phyloP scores from a whole-genome alignment of 1,140 invertebrate species.

The Bombus confusus region DNA sequence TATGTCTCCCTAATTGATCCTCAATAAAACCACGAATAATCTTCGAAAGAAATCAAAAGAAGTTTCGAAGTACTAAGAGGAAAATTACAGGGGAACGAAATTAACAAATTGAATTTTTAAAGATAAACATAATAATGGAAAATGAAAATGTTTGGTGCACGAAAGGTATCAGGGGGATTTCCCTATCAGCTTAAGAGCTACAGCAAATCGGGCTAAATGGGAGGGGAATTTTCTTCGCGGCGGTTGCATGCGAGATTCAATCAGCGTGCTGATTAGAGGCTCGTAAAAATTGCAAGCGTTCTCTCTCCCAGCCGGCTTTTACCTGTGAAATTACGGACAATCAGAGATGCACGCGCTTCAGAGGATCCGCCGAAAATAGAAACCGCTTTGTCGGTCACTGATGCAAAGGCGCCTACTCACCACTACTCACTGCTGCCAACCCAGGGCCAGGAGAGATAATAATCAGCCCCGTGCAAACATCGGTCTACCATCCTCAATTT shows the following conservation, averaged over 20 bases:
- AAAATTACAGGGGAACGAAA: neutral
- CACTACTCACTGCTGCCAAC: neutral
- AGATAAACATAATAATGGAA: neutral
- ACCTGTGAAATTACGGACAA: slow-evolving; percentile 10
- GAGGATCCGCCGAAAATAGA: neutral
- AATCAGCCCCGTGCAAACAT: slow-evolving; percentile 25
- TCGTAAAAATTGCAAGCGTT: slow-evolving; percentile 43
- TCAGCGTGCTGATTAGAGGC: slow-evolving; percentile 40
- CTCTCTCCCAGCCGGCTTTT: neutral
- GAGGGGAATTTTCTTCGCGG: slow-evolving; percentile 20
- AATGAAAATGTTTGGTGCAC: neutral
- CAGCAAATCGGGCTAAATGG: slow-evolving; percentile 4
- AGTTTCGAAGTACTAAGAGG: neutral
- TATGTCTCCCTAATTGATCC: neutral
- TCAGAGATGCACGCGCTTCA: slow-evolving; percentile 21
- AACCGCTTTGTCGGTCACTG: neutral
- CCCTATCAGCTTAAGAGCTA: neutral
- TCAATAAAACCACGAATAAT: neutral
- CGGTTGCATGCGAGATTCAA: slow-evolving; percentile 40
- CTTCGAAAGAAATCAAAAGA: neutral
- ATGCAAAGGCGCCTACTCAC: neutral
- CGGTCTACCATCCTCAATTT: neutral
- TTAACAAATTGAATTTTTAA: neutral
- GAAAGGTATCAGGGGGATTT: neutral
- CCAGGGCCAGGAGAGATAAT: neutral